These are phyloP conservation scores for Grapholita molesta DNA, from an alignment of 1,140 invertebrate genomes.

Conservation along the genomic window DNA sequence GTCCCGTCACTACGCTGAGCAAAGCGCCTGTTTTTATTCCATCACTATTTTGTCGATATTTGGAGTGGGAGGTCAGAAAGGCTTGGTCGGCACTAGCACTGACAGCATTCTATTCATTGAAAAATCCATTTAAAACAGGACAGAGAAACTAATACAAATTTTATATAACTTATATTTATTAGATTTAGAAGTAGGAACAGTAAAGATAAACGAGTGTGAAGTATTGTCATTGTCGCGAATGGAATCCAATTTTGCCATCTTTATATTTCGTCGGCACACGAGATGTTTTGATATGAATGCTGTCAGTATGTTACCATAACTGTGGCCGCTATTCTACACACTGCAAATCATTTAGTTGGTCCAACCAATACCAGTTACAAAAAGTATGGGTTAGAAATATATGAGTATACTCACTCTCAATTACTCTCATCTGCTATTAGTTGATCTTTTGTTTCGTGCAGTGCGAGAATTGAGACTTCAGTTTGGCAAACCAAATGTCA, in stretches of 20 bases:
- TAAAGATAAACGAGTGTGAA: too few relatives aligned
- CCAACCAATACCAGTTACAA: neutral
- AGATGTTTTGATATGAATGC: too few relatives aligned
- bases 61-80: slow-evolving; percentile 50
- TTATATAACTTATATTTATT: neutral
- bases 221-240: too few relatives aligned
- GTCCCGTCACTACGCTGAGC: slow-evolving; percentile 55
- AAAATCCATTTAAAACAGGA: neutral
- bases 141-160: too few relatives aligned
- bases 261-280: too few relatives aligned
- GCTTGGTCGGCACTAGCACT: slow-evolving; percentile 20
- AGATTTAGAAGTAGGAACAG: neutral
- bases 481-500: too few relatives aligned
- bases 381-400: too few relatives aligned
- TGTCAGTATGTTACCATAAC: neutral
- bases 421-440: too few relatives aligned
- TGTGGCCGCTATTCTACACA: neutral
- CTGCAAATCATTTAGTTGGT: neutral
- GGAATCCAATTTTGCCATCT: too few relatives aligned
- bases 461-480: neutral
- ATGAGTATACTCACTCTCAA: too few relatives aligned
- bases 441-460: too few relatives aligned
- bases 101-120: neutral
- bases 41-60: slow-evolving; percentile 56
- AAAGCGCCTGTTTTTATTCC: slow-evolving; percentile 51